These are phyloP conservation scores for Microcebus ravelobensis DNA, from an alignment of 2,113 vertebrate species.

Conservation along the genomic window DNA sequence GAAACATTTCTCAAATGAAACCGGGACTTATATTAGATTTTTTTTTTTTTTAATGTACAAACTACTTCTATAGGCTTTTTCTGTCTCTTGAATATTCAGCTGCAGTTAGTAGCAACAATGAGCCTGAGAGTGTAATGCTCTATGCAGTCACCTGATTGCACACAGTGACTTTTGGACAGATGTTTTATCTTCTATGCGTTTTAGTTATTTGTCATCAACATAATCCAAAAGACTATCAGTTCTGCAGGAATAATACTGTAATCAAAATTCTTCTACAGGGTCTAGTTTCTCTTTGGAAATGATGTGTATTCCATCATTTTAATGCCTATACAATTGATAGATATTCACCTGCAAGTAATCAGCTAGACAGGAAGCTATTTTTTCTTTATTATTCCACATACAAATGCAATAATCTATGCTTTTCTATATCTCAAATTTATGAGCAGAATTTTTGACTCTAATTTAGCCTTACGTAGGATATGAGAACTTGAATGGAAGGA, in stretches of 20 bases:
- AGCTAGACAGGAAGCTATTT: not conserved
- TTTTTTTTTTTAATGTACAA: not conserved
- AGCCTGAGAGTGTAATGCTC: not conserved
- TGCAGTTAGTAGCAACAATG: not conserved
- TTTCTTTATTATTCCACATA: not conserved
- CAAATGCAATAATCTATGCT: not conserved
- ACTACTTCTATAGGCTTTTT: not conserved
- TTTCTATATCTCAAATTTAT: not conserved
- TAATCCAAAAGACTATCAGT: not conserved
- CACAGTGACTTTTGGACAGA: not conserved
- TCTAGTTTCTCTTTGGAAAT: slow-evolving; percentile 58
- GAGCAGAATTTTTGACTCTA: not conserved
- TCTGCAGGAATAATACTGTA: not conserved
- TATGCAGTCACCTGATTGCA: not conserved
- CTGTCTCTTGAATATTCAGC: not conserved
- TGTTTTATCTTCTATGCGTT: not conserved
- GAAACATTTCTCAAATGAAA: slow-evolving; percentile 35
- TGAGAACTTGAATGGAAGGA: not conserved
- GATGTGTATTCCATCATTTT: slow-evolving; percentile 19
- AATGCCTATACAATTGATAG: not conserved
- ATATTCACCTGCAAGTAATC: not conserved
- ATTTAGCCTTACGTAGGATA: not conserved
- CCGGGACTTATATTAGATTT: not conserved
- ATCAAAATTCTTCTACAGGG: slow-evolving; percentile 9
- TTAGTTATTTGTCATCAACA: not conserved